phyloP scores from a whole-genome alignment of 1,140 invertebrate species.

The Drosophila dunni region DNA sequence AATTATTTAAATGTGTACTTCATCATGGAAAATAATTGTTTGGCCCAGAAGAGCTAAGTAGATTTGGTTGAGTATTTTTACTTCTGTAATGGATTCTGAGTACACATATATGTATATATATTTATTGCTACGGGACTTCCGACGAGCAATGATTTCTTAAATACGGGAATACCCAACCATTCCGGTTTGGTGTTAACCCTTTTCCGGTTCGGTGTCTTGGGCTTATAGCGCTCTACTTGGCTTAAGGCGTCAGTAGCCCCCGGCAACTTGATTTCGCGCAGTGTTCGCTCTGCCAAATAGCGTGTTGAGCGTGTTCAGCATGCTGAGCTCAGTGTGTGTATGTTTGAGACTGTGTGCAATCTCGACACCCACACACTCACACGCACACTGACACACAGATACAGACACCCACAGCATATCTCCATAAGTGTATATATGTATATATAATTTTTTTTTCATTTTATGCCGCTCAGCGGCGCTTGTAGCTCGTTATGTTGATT shows the following conservation, averaged over 20 bases:
- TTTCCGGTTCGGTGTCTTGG: constrained; percentile 35
- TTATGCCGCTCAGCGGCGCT: constrained; percentile 81
- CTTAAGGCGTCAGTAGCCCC: constrained; percentile 33
- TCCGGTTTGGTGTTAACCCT: constrained; percentile 28
- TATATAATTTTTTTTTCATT: constrained; percentile 64
- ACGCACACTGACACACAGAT: constrained; percentile 5
- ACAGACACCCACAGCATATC: constrained; percentile 31
- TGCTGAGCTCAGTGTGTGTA: constrained; percentile 8
- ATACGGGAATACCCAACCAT: constrained; percentile 26
- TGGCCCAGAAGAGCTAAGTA: not conserved
- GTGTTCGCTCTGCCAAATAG: constrained; percentile 30
- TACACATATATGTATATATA: not conserved
- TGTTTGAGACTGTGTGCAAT: constrained; percentile 32
- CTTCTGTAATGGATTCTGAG: not conserved
- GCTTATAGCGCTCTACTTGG: constrained; percentile 30
- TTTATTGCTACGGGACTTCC: constrained; percentile 14
- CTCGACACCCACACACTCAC: constrained; percentile 38
- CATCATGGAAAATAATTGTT: not conserved
- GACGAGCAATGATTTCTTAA: constrained; percentile 37
- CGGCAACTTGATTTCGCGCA: constrained; percentile 25
- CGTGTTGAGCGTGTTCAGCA: constrained; percentile 40
- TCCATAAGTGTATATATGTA: constrained; percentile 38
- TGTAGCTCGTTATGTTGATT: constrained; percentile 83
- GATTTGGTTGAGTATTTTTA: constrained; percentile 20
- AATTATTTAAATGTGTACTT: not conserved